phyloP scores from a whole-genome alignment of 2,113 vertebrate genomes.

The Etheostoma spectabile region DNA sequence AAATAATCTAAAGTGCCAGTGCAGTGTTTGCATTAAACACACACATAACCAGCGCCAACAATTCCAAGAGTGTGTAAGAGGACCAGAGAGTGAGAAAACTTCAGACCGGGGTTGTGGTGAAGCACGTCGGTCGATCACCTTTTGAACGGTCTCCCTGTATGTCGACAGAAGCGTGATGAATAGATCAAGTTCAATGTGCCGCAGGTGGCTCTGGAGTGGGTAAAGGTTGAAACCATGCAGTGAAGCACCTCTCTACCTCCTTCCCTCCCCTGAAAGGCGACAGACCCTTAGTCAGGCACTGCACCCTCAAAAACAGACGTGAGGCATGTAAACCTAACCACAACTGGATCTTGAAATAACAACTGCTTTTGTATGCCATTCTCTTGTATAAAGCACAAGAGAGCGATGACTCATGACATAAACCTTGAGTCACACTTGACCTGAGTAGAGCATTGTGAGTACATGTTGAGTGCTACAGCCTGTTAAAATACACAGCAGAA shows the following conservation, averaged over 20 bases:
- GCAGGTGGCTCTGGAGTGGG: conserved; percentile 68
- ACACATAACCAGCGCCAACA: conserved; percentile 20
- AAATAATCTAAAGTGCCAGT: conserved; percentile 15
- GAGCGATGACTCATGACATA: conserved; percentile 13
- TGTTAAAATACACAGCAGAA: neutral
- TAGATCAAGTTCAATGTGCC: conserved; percentile 61
- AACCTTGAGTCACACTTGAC: conserved; percentile 28
- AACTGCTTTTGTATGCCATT: conserved; percentile 14
- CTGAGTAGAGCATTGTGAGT: conserved; percentile 3
- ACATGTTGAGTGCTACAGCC: conserved; percentile 3
- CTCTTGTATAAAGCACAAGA: neutral
- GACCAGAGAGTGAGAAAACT: conserved; percentile 21
- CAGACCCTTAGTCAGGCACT: conserved; percentile 12
- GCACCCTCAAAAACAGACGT: conserved; percentile 24
- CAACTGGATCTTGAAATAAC: conserved; percentile 26
- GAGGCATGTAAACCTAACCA: conserved; percentile 8
- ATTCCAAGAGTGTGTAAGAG: conserved; percentile 41
- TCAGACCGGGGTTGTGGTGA: conserved; percentile 47
- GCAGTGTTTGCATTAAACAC: conserved; percentile 41
- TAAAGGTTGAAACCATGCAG: conserved; percentile 52
- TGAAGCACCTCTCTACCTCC: conserved; percentile 75
- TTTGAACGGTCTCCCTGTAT: conserved; percentile 44
- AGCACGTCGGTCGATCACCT: conserved; percentile 37
- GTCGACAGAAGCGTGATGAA: conserved; percentile 20
- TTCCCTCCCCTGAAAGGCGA: conserved; percentile 29